A percentile compares a stretch with the other conserved stretches of the same genome.
Evolutionary conservation across 2,797 vertebrate genomes (phyloP).

Genomic region (Ctenopoma kingsleyae): DNA sequence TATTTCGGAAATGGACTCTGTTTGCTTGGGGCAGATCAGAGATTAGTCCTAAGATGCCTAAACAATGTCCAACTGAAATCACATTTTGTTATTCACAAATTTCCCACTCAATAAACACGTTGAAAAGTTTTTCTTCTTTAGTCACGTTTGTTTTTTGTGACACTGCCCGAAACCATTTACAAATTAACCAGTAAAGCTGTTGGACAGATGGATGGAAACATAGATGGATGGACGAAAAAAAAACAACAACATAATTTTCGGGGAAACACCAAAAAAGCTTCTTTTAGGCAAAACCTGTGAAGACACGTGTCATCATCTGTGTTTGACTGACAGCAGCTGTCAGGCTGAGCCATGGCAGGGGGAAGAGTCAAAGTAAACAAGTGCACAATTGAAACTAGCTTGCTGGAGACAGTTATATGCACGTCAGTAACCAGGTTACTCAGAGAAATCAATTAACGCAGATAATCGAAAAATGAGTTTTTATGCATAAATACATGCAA

Average conservation of each 20-base stretch:
- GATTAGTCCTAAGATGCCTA: background rate
- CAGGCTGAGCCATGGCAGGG: background rate
- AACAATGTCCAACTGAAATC: background rate
- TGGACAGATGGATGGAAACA: background rate
- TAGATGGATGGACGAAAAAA: background rate
- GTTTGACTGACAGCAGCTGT: constrained; percentile 7
- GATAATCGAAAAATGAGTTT: too few relatives aligned
- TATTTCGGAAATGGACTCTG: constrained; percentile 9
- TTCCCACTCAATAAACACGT: too few relatives aligned
- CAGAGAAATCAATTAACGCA: too few relatives aligned
- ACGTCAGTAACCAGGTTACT: background rate
- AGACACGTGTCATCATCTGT: background rate
- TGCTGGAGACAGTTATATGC: background rate
- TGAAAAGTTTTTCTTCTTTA: background rate
- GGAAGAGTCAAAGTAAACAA: constrained; percentile 8
- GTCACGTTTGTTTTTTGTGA: too few relatives aligned
- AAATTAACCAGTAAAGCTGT: background rate
- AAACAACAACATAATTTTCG: background rate
- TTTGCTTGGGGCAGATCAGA: background rate
- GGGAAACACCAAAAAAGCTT: background rate
- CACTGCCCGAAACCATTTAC: background rate
- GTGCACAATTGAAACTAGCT: background rate
- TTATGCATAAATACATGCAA: too few relatives aligned
- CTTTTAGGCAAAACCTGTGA: background rate
- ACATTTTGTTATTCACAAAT: background rate